These are phyloP conservation scores for Porites evermanni DNA, from an alignment of 92 coral and sea anemone species.

Conservation along the genomic window DNA sequence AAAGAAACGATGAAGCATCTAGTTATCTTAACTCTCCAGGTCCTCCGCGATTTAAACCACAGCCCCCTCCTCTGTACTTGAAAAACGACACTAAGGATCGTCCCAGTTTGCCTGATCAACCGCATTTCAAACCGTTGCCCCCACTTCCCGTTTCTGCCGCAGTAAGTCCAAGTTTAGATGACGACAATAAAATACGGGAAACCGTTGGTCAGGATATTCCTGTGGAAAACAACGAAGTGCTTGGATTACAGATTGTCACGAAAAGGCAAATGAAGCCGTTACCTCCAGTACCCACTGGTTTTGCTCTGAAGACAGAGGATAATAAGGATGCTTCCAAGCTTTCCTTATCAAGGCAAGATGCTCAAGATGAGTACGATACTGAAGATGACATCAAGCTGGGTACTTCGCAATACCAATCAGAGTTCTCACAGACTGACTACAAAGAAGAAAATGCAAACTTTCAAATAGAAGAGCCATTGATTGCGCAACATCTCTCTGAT, in stretches of 20 bases:
- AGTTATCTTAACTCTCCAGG: conserved; percentile 16
- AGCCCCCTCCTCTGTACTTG: conserved; percentile 16
- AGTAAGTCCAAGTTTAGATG: not conserved
- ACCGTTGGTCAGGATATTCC: not conserved
- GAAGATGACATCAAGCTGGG: not conserved
- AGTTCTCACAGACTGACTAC: not conserved
- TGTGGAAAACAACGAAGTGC: not conserved
- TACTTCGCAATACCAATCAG: not conserved
- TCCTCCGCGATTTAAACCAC: conserved; percentile 43
- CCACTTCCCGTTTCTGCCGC: conserved; percentile 6
- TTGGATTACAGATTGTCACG: not conserved
- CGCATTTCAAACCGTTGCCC: conserved; percentile 7
- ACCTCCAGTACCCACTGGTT: conserved; percentile 32
- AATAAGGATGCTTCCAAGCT: not conserved
- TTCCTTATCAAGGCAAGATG: conserved; percentile 31
- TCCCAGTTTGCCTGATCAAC: not conserved
- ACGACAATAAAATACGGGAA: not conserved
- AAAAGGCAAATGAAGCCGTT: conserved; percentile 18
- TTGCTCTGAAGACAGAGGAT: not conserved
- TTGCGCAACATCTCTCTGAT: not conserved
- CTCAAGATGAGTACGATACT: not conserved
- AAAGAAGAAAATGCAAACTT: not conserved
- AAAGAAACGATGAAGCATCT: not conserved
- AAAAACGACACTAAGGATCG: not conserved
- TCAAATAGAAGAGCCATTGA: not conserved